These are phyloP conservation scores for Poeciliopsis presidionis DNA, from an alignment of 2,797 vertebrate species.

Conservation along the genomic window DNA sequence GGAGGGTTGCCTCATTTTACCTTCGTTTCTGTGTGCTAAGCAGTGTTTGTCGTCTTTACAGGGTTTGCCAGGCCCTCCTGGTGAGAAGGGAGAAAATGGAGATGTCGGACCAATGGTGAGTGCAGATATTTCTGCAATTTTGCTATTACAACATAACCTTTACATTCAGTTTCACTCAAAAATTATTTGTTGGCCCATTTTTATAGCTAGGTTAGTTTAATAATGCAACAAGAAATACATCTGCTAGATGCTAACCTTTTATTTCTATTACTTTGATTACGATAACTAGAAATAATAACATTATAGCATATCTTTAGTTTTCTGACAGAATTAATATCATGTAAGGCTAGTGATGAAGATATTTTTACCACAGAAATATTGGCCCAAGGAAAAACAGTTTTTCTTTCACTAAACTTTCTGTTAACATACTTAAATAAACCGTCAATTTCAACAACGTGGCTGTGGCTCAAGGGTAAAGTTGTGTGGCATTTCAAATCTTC, in stretches of 20 bases:
- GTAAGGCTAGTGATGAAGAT: not conserved
- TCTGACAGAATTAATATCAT: not conserved
- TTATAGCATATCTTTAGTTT: not conserved
- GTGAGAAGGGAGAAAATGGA: slow-evolving; percentile 97
- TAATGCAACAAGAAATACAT: slow-evolving; percentile 25
- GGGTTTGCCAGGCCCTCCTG: slow-evolving; percentile 95
- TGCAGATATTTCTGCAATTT: slow-evolving; percentile 6
- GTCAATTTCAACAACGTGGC: not conserved
- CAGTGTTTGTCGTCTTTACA: slow-evolving; percentile 60
- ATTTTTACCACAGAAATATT: not conserved
- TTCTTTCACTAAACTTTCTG: not conserved
- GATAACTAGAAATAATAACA: not conserved
- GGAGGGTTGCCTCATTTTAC: slow-evolving; percentile 19
- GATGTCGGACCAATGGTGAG: slow-evolving; percentile 97
- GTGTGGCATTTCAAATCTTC: not conserved
- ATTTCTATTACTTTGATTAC: not conserved
- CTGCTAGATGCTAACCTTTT: slow-evolving; percentile 1
- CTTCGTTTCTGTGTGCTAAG: slow-evolving; percentile 39
- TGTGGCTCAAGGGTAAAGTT: not conserved
- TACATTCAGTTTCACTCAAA: slow-evolving; percentile 16
- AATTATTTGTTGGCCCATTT: slow-evolving; percentile 29
- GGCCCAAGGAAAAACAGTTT: not conserved
- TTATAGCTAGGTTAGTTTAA: slow-evolving; percentile 32
- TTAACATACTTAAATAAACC: not conserved
- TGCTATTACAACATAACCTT: slow-evolving; percentile 14